Conservation (phyloP, 2,888 invertebrate genomes). For the Pseudococcus jackbeardsleyi region DNA sequence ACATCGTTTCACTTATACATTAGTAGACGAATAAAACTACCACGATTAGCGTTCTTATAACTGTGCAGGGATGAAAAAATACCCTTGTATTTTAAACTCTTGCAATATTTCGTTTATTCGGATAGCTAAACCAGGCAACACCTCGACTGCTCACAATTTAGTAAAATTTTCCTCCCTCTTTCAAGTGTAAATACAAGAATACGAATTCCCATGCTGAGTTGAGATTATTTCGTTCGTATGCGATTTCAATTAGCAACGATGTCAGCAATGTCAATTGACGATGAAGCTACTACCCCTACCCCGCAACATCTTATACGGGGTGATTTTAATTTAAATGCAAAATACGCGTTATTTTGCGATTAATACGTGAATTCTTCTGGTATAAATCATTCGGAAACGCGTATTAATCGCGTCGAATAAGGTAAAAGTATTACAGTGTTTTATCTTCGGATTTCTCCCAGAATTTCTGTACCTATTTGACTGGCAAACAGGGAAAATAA, state of each 20-base stretch:
- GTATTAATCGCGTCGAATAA: slow-evolving; percentile 1
- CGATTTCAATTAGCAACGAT: background rate
- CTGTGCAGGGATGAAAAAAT: background rate
- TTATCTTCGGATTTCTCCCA: too few relatives aligned
- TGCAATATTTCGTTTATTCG: background rate
- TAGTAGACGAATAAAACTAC: background rate
- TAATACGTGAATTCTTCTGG: background rate
- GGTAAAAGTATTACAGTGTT: background rate
- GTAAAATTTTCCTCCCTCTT: background rate
- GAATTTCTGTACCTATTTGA: too few relatives aligned
- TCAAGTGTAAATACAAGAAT: background rate
- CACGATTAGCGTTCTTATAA: slow-evolving; percentile 34
- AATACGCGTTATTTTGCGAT: slow-evolving; percentile 41
- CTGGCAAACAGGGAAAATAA: too few relatives aligned
- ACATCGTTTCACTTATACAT: slow-evolving; percentile 16
- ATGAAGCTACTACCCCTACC: background rate
- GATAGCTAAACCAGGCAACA: background rate
- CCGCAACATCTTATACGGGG: background rate
- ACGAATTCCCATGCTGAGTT: background rate
- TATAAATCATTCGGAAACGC: slow-evolving; percentile 19
- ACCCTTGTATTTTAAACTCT: background rate
- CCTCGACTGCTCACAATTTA: background rate
- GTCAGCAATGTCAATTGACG: background rate
- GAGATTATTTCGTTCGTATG: background rate
- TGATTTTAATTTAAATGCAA: slow-evolving; percentile 47